These are phyloP conservation scores for Labeo catla DNA, from an alignment of 2,113 vertebrate genomes.

Conservation along the genomic window DNA sequence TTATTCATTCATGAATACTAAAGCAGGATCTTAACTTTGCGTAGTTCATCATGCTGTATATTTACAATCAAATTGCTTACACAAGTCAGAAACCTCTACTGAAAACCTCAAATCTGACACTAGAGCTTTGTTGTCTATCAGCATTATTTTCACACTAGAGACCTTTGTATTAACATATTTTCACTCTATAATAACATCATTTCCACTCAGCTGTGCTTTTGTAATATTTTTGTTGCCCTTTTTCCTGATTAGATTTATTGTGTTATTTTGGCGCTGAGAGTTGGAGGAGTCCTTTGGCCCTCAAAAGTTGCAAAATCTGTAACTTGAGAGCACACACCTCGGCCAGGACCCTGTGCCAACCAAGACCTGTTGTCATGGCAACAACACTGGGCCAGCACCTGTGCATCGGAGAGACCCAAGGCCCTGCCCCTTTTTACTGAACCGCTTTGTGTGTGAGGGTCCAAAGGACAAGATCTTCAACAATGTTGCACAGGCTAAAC, in stretches of 20 bases:
- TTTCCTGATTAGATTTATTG: neutral
- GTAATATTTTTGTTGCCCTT: neutral
- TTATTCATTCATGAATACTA: neutral
- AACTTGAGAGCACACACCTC: slow-evolving; percentile 46
- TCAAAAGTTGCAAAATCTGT: slow-evolving; percentile 49
- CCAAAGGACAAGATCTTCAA: neutral
- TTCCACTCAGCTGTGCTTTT: neutral
- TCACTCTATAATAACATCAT: neutral
- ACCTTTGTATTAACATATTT: neutral
- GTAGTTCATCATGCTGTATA: neutral
- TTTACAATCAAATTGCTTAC: neutral
- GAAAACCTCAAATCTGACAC: neutral
- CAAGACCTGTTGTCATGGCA: slow-evolving; percentile 48
- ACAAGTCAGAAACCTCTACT: neutral
- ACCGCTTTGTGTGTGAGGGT: neutral
- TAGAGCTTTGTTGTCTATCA: neutral
- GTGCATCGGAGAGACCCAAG: slow-evolving; percentile 25
- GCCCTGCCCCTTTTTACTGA: neutral
- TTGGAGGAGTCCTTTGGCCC: slow-evolving; percentile 31
- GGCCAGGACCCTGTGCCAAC: slow-evolving; percentile 32
- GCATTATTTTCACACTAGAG: neutral
- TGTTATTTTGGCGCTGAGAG: slow-evolving; percentile 20
- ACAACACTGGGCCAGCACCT: slow-evolving; percentile 49
- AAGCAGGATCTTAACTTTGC: neutral
- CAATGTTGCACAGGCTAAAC: no score